Conservation (phyloP, 2,797 vertebrate genomes). For the Chromobotia macracanthus region DNA sequence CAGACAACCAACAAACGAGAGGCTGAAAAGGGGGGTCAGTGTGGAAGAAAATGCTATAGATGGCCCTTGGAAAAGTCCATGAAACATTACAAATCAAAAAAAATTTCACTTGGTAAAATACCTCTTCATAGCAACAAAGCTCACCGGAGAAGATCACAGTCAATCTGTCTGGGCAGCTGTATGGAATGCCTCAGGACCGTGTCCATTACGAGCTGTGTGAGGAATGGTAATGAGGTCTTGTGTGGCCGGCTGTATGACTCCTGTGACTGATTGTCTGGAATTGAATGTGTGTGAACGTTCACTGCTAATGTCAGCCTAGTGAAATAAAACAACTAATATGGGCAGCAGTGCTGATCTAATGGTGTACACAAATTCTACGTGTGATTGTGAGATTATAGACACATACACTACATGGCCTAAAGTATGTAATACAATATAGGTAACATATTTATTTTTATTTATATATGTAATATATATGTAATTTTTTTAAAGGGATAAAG, state of each 20-base stretch:
- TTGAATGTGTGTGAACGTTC: constrained; percentile 33
- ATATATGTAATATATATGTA: background rate
- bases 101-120: constrained; percentile 11
- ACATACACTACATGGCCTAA: background rate
- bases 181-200: constrained; percentile 46
- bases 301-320: constrained; percentile 37
- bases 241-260: constrained; percentile 42
- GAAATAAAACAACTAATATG: constrained; percentile 39
- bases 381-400: background rate
- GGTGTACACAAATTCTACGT: background rate
- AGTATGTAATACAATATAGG: no score
- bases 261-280: constrained; percentile 56
- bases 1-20: constrained; percentile 36
- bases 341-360: constrained; percentile 13
- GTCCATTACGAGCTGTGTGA: constrained; percentile 54
- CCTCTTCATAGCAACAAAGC: constrained; percentile 53
- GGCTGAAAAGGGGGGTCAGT: background rate
- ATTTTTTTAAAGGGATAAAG: no score
- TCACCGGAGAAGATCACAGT: constrained; percentile 49
- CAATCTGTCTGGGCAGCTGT: constrained; percentile 53
- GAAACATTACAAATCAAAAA: constrained; percentile 59
- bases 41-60: constrained; percentile 22
- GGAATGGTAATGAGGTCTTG: constrained; percentile 57
- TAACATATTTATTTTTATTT: no score
- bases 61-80: constrained; percentile 24